A percentile compares a stretch with the other conserved stretches of the same genome.
phyloP scores from a whole-genome alignment of 2,113 vertebrate species.

The Poecilia latipinna region DNA sequence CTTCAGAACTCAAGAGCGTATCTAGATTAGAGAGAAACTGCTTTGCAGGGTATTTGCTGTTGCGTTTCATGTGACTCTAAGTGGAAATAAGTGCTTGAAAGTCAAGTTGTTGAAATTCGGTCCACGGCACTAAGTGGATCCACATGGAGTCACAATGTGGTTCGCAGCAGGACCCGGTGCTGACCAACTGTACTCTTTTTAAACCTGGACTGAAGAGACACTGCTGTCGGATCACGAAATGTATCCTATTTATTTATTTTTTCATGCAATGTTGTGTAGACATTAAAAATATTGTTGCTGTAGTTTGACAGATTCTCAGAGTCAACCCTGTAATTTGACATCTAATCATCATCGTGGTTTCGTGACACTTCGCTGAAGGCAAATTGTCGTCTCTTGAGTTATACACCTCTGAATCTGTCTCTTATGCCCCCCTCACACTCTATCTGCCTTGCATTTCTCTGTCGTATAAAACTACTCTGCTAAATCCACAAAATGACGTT shows the following conservation, averaged over 20 bases:
- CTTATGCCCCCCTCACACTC: not conserved
- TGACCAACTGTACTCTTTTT: conserved; percentile 45
- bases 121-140: conserved; percentile 59
- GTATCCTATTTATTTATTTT: not conserved
- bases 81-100: conserved; percentile 46
- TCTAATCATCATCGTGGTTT: not conserved
- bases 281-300: not conserved
- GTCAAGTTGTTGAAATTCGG: conserved; percentile 61
- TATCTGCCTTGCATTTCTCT: not conserved
- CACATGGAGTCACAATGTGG: conserved; percentile 56
- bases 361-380: not conserved
- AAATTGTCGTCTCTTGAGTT: not conserved
- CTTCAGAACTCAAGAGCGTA: conserved; percentile 11
- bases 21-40: conserved; percentile 34
- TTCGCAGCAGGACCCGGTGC: conserved; percentile 10
- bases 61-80: conserved; percentile 52
- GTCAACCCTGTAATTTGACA: not conserved
- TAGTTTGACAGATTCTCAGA: not conserved
- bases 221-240: not conserved
- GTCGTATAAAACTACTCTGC: not conserved
- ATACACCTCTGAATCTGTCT: not conserved
- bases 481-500: not conserved
- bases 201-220: conserved; percentile 8
- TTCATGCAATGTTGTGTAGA: not conserved
- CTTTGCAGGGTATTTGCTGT: conserved; percentile 49